Percentiles rank a stretch among this genome's conserved stretches.
Conservation (phyloP, 2,113 vertebrate species). For the Phaethon lepturus region DNA sequence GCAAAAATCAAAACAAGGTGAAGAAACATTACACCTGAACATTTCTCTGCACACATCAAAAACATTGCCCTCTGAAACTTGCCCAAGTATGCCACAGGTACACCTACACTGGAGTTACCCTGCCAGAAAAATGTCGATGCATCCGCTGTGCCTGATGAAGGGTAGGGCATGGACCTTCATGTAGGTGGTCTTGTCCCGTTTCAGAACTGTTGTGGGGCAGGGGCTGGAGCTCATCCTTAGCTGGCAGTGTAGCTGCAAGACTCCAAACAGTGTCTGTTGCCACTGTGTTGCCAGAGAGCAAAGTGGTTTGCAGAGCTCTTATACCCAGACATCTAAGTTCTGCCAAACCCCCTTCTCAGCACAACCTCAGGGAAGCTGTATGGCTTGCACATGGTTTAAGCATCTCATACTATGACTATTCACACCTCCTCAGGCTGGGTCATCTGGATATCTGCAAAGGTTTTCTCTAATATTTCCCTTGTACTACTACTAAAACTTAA, state of each 20-base stretch:
- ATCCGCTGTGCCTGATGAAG: neutral
- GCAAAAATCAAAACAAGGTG: neutral
- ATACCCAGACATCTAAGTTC: neutral
- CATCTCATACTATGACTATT: neutral
- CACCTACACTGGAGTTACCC: neutral
- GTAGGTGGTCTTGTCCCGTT: neutral
- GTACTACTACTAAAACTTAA: neutral
- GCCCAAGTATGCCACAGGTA: neutral
- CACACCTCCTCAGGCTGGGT: neutral
- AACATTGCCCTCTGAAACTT: neutral
- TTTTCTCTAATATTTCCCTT: neutral
- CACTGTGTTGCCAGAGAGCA: neutral
- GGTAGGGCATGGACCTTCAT: fast-evolving
- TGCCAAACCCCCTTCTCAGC: neutral
- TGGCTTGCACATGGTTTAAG: neutral
- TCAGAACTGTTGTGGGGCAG: neutral
- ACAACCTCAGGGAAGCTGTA: neutral
- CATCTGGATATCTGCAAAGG: neutral
- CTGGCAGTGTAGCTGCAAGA: neutral
- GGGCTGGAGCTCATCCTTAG: neutral
- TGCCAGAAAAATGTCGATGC: neutral
- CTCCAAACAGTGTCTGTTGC: neutral
- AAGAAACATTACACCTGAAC: neutral
- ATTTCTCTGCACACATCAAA: neutral
- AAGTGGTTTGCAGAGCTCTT: neutral